Conservation (phyloP, 2,888 invertebrate genomes). For the Nomada goodeniana region DNA sequence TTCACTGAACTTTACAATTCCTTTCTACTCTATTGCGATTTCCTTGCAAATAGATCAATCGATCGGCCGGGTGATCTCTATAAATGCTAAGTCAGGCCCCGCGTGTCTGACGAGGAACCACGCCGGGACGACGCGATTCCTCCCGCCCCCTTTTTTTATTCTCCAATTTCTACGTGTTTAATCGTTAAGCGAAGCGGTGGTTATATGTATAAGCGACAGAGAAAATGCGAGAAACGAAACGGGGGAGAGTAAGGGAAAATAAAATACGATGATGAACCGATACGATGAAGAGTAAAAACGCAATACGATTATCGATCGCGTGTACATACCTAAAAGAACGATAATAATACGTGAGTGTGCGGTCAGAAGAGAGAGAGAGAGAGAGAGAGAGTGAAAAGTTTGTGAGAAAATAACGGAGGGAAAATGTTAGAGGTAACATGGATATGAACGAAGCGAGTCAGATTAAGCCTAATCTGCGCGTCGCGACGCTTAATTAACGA, state of each 20-base stretch:
- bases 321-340: constrained; percentile 77
- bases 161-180: constrained; percentile 81
- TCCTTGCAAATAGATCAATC: background rate
- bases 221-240: background rate
- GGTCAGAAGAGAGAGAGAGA: constrained; percentile 7
- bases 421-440: constrained; percentile 17
- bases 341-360: constrained; percentile 54
- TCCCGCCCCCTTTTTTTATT: constrained; percentile 77
- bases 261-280: constrained; percentile 9
- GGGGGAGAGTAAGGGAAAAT: background rate
- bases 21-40: too few relatives aligned
- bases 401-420: background rate
- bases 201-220: constrained; percentile 30
- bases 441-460: constrained; percentile 32
- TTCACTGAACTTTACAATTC: background rate
- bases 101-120: constrained; percentile 45
- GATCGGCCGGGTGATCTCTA: background rate
- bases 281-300: constrained; percentile 42
- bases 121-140: constrained; percentile 67
- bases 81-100: background rate
- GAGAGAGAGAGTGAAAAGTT: background rate
- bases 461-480: constrained; percentile 60
- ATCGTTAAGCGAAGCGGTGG: constrained; percentile 73
- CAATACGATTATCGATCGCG: constrained; percentile 75
- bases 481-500: constrained; percentile 55